A percentile compares a stretch with the other conserved stretches of the same genome.
Evolutionary conservation across 1,140 invertebrate genomes (phyloP).

Genomic region (Heliothis subflexa): DNA sequence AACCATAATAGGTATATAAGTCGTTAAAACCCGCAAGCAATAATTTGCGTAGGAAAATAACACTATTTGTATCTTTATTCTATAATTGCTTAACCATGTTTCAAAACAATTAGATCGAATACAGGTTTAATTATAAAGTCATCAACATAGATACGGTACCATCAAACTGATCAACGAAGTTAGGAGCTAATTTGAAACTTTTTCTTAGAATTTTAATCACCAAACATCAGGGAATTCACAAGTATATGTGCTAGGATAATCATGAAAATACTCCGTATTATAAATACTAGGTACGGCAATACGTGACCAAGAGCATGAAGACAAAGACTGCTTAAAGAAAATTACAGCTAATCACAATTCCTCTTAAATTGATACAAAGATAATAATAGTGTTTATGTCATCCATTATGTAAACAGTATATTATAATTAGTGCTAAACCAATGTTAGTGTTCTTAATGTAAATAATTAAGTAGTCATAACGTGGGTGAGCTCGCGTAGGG

Average conservation of each 20-base stretch:
- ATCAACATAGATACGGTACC: neutral
- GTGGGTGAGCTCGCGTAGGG: neutral
- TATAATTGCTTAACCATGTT: neutral
- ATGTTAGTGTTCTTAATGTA: neutral
- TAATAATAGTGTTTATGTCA: slow-evolving; percentile 5
- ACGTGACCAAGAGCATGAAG: slow-evolving; percentile 27
- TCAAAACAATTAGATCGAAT: neutral
- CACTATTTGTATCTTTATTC: neutral
- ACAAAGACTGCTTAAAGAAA: slow-evolving; percentile 6
- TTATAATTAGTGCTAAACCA: neutral
- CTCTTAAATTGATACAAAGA: slow-evolving; percentile 11
- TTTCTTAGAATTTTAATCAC: too few relatives aligned
- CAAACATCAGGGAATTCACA: too few relatives aligned
- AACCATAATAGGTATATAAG: neutral
- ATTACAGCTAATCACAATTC: slow-evolving; percentile 14
- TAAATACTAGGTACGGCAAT: neutral
- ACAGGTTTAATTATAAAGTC: neutral
- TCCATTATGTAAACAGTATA: neutral
- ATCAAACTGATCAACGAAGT: too few relatives aligned
- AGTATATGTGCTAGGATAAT: neutral
- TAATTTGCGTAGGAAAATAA: slow-evolving; percentile 7
- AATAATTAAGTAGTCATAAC: neutral
- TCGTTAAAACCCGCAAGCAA: slow-evolving; percentile 19
- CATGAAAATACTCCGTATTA: neutral
- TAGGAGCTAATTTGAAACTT: too few relatives aligned